Evolutionary conservation across 1,140 invertebrate species (phyloP).

Genomic region (Atta texana): DNA sequence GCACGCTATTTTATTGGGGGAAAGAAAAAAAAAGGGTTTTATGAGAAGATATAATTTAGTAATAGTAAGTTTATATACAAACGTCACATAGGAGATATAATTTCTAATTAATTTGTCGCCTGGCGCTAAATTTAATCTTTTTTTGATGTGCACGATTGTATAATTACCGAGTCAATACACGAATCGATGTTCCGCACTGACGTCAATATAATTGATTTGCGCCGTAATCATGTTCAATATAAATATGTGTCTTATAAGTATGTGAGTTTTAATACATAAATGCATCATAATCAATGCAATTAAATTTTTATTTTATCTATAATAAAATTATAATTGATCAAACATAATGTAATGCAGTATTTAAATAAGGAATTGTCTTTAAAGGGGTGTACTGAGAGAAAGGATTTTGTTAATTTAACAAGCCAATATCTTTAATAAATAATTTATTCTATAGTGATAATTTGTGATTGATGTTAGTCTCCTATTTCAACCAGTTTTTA

Average conservation of each 20-base stretch:
- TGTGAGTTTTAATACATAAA: not conserved
- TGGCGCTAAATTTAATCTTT: not conserved
- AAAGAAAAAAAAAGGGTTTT: not conserved
- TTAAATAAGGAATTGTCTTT: too few relatives aligned
- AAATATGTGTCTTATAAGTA: too few relatives aligned
- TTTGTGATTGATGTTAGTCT: too few relatives aligned
- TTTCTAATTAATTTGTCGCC: not conserved
- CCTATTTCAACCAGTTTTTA: too few relatives aligned
- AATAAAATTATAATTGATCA: not conserved
- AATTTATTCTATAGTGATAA: too few relatives aligned
- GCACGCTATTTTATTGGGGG: not conserved
- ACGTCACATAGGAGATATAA: not conserved
- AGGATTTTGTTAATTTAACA: too few relatives aligned
- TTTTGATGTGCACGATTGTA: not conserved
- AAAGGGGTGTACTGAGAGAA: too few relatives aligned
- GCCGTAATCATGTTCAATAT: too few relatives aligned
- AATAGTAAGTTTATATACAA: not conserved
- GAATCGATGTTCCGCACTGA: not conserved
- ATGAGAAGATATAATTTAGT: not conserved
- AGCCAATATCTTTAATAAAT: too few relatives aligned
- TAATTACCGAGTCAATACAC: conserved; percentile 17
- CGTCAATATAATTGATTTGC: conserved; percentile 34
- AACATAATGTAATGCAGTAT: too few relatives aligned
- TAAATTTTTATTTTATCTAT: not conserved
- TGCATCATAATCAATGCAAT: not conserved